A percentile compares a stretch with the other conserved stretches of the same genome.
These are phyloP conservation scores for Hipposideros armiger DNA, from an alignment of 2,113 vertebrate genomes.

Conservation along the genomic window DNA sequence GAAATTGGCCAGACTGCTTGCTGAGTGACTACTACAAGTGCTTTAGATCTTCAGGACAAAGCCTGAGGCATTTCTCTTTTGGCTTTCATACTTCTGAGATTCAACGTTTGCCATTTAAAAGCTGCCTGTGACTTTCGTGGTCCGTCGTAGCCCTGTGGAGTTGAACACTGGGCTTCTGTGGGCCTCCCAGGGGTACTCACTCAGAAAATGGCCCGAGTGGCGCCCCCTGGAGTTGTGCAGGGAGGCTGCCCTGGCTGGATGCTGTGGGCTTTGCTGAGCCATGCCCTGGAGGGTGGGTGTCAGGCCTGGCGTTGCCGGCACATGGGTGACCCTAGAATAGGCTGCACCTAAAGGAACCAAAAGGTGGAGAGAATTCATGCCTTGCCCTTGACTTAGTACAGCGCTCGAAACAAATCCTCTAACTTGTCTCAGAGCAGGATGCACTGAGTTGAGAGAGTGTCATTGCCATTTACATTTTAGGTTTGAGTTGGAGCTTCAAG, in stretches of 20 bases:
- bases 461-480: neutral
- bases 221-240: too few relatives aligned
- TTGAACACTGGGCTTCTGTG: neutral
- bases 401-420: neutral
- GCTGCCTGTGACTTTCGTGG: neutral
- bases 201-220: neutral
- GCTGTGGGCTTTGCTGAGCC: neutral
- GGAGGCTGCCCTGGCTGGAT: neutral
- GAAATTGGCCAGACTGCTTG: neutral
- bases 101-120: fast-evolving
- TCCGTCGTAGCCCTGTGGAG: too few relatives aligned
- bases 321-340: neutral
- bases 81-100: neutral
- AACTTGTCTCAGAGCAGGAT: neutral
- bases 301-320: neutral
- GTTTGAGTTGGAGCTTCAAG: neutral
- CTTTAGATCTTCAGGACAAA: neutral
- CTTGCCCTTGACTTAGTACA: neutral
- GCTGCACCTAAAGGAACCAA: neutral
- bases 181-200: neutral
- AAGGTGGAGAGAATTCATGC: neutral
- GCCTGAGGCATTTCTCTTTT: neutral
- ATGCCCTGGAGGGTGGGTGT: neutral
- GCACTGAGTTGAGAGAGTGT: fast-evolving
- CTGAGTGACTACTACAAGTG: fast-evolving